Percentiles rank a stretch among this genome's conserved stretches.
Evolutionary conservation across 2,113 vertebrate species (phyloP).

Genomic region (Rhagologus leucostigma): DNA sequence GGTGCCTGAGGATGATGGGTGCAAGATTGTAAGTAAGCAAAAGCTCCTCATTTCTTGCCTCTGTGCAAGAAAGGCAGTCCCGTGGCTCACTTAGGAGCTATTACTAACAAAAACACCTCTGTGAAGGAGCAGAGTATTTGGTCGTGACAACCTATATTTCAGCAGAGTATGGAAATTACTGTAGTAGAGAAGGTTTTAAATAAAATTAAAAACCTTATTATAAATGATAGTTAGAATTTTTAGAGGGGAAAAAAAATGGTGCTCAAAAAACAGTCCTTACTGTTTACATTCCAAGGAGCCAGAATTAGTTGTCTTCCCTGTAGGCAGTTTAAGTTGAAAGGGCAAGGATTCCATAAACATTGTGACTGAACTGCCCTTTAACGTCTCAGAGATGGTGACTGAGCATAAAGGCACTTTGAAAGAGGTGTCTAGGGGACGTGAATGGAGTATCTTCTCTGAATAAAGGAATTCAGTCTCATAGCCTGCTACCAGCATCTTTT

Average conservation of each 20-base stretch:
- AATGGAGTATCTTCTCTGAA: not conserved
- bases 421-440: not conserved
- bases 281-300: not conserved
- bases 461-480: not conserved
- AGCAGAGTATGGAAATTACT: not conserved
- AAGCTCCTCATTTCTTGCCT: not conserved
- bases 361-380: slow-evolving; percentile 27
- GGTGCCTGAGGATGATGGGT: not conserved
- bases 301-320: not conserved
- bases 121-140: not conserved
- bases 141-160: not conserved
- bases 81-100: not conserved
- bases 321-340: slow-evolving; percentile 4
- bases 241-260: not conserved
- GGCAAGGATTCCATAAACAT: slow-evolving; percentile 25
- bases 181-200: not conserved
- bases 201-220: not conserved
- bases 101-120: not conserved
- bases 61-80: not conserved
- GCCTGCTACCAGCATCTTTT: not conserved
- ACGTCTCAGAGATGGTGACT: not conserved
- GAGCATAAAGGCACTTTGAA: not conserved
- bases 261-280: not conserved
- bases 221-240: not conserved
- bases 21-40: not conserved